Percentiles rank a stretch among this genome's conserved stretches.
phyloP scores from a whole-genome alignment of 2,113 vertebrate species.

The Thymallus thymallus region DNA sequence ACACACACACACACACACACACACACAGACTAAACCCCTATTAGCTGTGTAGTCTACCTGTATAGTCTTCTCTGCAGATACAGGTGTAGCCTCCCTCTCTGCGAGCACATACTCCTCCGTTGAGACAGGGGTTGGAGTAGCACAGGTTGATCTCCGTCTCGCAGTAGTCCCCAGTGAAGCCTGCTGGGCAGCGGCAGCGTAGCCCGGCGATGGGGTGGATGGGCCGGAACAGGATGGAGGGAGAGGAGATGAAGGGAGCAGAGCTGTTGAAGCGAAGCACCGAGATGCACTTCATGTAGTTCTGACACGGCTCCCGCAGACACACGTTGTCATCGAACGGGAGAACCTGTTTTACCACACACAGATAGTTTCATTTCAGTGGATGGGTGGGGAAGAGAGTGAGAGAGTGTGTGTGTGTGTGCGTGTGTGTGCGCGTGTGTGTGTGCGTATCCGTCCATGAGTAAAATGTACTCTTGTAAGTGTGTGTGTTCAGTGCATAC shows the following conservation, averaged over 20 bases:
- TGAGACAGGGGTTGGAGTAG: conserved; percentile 95
- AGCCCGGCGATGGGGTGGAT: conserved; percentile 95
- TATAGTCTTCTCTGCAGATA: conserved; percentile 88
- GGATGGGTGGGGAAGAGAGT: background rate
- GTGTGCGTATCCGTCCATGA: no score
- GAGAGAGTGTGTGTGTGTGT: background rate
- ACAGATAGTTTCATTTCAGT: background rate
- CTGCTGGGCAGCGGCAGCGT: conserved; percentile 92
- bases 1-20: background rate
- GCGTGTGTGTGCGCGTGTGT: background rate
- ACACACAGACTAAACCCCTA: background rate
- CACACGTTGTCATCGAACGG: conserved; percentile 98
- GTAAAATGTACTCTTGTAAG: background rate
- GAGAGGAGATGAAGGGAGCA: conserved; percentile 91
- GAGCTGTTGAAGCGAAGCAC: conserved; percentile 97
- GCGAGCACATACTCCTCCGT: conserved; percentile 88
- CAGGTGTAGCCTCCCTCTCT: conserved; percentile 95
- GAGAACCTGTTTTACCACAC: conserved; percentile 74
- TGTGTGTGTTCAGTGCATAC: background rate
- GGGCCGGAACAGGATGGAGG: conserved; percentile 92
- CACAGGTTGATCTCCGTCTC: conserved; percentile 97
- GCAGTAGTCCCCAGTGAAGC: conserved; percentile 97
- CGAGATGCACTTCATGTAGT: conserved; percentile 99
- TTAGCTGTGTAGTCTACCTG: conserved; percentile 69
- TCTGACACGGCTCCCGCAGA: conserved; percentile 95